Percentiles rank a stretch among this genome's conserved stretches.
These are phyloP conservation scores for Rhea americana DNA, from an alignment of 2,113 vertebrate genomes.

Conservation along the genomic window DNA sequence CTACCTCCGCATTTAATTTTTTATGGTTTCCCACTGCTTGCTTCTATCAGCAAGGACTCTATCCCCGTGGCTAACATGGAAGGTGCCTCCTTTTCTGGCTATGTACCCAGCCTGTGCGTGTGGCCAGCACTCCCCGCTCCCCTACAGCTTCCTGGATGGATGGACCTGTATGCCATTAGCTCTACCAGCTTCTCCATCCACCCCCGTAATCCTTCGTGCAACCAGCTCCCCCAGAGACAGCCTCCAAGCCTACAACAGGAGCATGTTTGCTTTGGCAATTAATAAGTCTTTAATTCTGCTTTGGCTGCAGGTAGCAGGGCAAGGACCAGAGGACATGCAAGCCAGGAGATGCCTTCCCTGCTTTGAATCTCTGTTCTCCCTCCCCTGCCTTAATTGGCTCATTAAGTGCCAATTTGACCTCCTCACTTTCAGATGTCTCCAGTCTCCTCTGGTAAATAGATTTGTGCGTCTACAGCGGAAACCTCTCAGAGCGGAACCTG, in stretches of 20 bases:
- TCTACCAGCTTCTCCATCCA: not conserved
- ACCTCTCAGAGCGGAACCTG: not conserved
- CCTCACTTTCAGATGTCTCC: conserved; percentile 42
- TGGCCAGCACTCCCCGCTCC: not conserved
- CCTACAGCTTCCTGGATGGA: not conserved
- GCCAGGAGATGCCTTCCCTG: not conserved
- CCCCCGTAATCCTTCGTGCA: too few species aligned
- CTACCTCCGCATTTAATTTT: not conserved
- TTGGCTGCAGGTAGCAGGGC: not conserved
- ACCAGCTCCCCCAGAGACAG: not conserved
- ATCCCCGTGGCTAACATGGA: not conserved
- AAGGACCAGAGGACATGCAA: not conserved
- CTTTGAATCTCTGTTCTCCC: not conserved
- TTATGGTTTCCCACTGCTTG: not conserved
- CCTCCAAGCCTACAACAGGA: not conserved
- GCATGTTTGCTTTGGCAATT: not conserved
- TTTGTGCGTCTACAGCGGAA: conserved; percentile 10
- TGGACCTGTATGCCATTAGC: not conserved
- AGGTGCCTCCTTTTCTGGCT: not conserved
- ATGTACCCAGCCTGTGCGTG: not conserved
- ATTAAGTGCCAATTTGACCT: conserved; percentile 50
- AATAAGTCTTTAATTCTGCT: not conserved
- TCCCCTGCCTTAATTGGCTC: conserved; percentile 1
- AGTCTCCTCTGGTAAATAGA: conserved; percentile 45
- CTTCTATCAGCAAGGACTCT: not conserved